Base-by-base conservation (phyloP, 2,113 vertebrate genomes). In the Antidorcas marsupialis region DNA sequence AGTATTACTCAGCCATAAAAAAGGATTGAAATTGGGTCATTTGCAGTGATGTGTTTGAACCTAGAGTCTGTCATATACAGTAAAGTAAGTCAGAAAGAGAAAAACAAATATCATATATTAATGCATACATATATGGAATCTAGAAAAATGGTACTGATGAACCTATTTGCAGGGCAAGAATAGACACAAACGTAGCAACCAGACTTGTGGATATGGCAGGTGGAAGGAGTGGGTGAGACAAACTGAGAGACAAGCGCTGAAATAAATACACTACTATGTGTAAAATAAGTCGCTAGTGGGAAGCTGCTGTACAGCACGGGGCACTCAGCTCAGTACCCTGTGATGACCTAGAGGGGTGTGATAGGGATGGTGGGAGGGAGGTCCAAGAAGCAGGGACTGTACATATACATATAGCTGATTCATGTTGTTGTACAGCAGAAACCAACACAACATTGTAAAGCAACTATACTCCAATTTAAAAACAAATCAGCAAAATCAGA, bases 401-500 rank as follows among this genome's bases (percentile, higher is more conserved):
- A 19, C 17, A 17, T n/a, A 67, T 9, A 67, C 62, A n/a, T 7
- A 15, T 14, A 62, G 62, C 62, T 67, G 62, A 19, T n/a, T 19
- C 33, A 5, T 8, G 30, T 4, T 33, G 16, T 19, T 5, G 30
- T n/a, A n/a, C 33, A 67, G 33, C 8, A 9, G 62, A 67, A 67
- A 67, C 62, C 2, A n/a, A 67, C 16, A 67, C 62, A n/a, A 19
- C 62, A 67, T 1, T 67, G 62, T 67, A n/a, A 19, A n/a, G 16
- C 33, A 67, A 59, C 25, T 59, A 28, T 59, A 59, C 5, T 13
- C 57, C 4, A 11, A 59, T 57, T 28, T 13, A 28, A 28, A 2
- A 27, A 62, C 43, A 85, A 13, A 83, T 78, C 39, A 84, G 33
- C 28, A 43, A 81, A 96, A 71, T 50, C 62, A 94, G 84, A 89